A percentile compares a stretch with the other conserved stretches of the same genome.
Evolutionary conservation across 2,888 invertebrate species (phyloP).

Genomic region (Oxytorus armatus): DNA sequence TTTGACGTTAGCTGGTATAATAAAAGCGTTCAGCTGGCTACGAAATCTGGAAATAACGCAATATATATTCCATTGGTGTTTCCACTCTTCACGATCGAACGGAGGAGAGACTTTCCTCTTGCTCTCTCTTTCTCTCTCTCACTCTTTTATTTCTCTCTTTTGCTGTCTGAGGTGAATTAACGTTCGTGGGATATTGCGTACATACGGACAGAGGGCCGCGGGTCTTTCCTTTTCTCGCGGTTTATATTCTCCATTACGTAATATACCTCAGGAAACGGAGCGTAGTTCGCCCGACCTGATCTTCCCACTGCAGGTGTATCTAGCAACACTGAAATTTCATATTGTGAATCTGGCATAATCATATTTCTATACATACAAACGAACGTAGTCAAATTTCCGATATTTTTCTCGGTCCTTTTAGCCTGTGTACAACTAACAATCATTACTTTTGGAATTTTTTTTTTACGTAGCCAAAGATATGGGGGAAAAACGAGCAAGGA

Average conservation of each 20-base stretch:
- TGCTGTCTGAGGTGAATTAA: conserved; percentile 48
- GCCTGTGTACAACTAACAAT: too few relatives aligned
- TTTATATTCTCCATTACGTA: conserved; percentile 63
- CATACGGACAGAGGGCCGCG: conserved; percentile 33
- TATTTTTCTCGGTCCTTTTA: too few relatives aligned
- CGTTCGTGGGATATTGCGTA: conserved; percentile 64
- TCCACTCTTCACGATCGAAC: conserved; percentile 51
- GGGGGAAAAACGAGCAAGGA: too few relatives aligned
- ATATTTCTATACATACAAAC: not conserved
- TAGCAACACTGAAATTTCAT: conserved; percentile 21
- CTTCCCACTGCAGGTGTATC: conserved; percentile 37
- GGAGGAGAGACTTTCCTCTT: conserved; percentile 49
- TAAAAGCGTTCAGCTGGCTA: conserved; percentile 35
- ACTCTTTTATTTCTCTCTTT: too few relatives aligned
- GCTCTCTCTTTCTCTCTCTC: too few relatives aligned
- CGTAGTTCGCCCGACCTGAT: conserved; percentile 43
- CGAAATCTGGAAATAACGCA: conserved; percentile 43
- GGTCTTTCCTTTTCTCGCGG: conserved; percentile 66
- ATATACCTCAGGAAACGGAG: conserved; percentile 54
- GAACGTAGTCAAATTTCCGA: too few relatives aligned
- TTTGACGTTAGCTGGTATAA: conserved; percentile 13
- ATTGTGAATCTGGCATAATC: conserved; percentile 8
- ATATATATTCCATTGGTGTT: conserved; percentile 41
- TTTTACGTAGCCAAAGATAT: too few relatives aligned
- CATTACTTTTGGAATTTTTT: too few relatives aligned